These are phyloP conservation scores for Eubasilissa regina DNA, from an alignment of 1,140 invertebrate genomes.

Conservation along the genomic window DNA sequence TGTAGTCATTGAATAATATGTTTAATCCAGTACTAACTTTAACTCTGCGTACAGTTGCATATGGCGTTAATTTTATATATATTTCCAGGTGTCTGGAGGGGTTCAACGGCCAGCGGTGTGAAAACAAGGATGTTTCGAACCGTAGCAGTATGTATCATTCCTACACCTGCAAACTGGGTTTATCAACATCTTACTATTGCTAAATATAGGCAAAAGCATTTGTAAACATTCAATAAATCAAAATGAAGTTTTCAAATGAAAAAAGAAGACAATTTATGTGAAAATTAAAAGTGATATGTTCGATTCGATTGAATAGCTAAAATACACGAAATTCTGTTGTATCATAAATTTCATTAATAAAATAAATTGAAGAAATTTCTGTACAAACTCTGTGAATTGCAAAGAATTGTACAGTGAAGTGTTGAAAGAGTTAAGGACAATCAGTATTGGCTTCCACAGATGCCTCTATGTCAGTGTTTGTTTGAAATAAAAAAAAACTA, in stretches of 20 bases:
- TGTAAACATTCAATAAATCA: constrained; percentile 14
- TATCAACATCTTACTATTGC: constrained; percentile 71
- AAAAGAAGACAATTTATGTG: constrained; percentile 36
- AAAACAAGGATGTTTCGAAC: constrained; percentile 80
- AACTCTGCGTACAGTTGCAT: too few species aligned
- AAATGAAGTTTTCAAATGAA: constrained; percentile 20
- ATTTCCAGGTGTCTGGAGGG: constrained; percentile 86
- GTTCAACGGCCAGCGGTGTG: constrained; percentile 86
- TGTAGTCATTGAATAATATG: too few species aligned
- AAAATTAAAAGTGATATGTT: constrained; percentile 14
- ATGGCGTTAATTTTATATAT: not conserved
- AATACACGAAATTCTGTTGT: constrained; percentile 12
- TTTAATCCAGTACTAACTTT: too few species aligned
- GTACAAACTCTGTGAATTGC: constrained; percentile 30
- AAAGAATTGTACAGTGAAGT: constrained; percentile 30
- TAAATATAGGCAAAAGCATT: constrained; percentile 59
- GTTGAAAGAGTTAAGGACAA: constrained; percentile 36
- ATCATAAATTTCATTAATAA: constrained; percentile 36
- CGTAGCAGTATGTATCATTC: constrained; percentile 73
- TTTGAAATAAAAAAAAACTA: not conserved
- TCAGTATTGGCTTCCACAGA: constrained; percentile 28
- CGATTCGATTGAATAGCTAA: constrained; percentile 5
- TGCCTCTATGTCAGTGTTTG: constrained; percentile 13
- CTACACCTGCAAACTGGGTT: constrained; percentile 72
- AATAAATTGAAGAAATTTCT: constrained; percentile 12